Base-by-base conservation (phyloP, 2,797 vertebrate species). In the Typhlichthys eigenmanni region DNA sequence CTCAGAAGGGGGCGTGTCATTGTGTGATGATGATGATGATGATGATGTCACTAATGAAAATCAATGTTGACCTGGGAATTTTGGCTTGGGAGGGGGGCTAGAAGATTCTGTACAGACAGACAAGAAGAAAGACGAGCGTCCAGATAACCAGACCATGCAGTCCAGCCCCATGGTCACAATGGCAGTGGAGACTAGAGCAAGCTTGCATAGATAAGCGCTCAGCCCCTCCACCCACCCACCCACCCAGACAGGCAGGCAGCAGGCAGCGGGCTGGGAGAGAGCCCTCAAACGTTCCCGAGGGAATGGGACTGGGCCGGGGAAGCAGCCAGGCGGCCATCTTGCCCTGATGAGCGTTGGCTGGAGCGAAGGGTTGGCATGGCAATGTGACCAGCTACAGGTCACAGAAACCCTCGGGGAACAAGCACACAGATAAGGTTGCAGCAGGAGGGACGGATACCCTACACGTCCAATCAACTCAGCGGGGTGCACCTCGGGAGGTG, bases 351-450 rank as follows among this genome's bases (percentile, higher is more conserved):
- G 54, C 65, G 47, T 58, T 57, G 14, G 57, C 51, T 55, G 64
- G 51, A 58, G 8, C 1, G 55, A 60, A 64, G 45, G 56, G 47
- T 66, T 59, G 76, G 66, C 24, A 24, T 24, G 16, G 69, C 78
- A 88, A 90, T 80, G 79, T 89, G 88, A 89, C 84, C 66, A 56
- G 73, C 75, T 60, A 74, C 80, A 82, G 74, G 83, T 88, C 83
- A 57, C 69, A 78, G 76, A 62, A 83, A 80, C 82, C 82, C 75
- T 54, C 54, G 1, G 73, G 83, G 83, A 79, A 69, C 87, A 76
- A 83, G 88, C 86, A 83, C 64, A 69, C 73, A 86, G 88, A 87
- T 89, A 86, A 87, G 66, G 71, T 85, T 88, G 81, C 79, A 80
- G 60, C 71, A 16, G 53, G 73, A 73, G 54, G 24, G 24, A 24